Percentiles rank a stretch among this genome's conserved stretches.
phyloP scores from a whole-genome alignment of 2,888 invertebrate species.

The Marronus borbonicus region DNA sequence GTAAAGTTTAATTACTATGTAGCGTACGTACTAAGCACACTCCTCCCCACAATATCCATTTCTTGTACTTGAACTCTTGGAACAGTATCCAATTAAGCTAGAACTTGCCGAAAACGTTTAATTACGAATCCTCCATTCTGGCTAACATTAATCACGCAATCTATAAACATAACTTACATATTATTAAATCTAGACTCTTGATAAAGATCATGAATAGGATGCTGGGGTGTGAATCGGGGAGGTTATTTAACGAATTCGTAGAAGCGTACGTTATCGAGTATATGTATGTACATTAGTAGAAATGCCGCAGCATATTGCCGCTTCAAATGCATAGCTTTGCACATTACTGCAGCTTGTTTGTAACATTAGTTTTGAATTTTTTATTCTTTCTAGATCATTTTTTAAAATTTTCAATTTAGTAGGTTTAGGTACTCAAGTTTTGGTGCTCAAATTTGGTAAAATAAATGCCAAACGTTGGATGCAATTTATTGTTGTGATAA shows the following conservation, averaged over 20 bases:
- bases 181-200: slow-evolving; percentile 42
- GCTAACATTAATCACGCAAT: slow-evolving; percentile 43
- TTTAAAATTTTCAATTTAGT: too few relatives aligned
- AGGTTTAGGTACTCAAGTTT: too few relatives aligned
- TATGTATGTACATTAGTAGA: background rate
- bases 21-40: background rate
- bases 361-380: background rate
- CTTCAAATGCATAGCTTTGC: background rate
- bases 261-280: slow-evolving; percentile 17
- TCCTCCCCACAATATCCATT: slow-evolving; percentile 23
- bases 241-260: slow-evolving; percentile 17
- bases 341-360: background rate
- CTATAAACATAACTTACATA: slow-evolving; percentile 45
- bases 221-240: slow-evolving; percentile 25
- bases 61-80: slow-evolving; percentile 27
- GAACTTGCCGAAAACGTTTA: slow-evolving; percentile 40
- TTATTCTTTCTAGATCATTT: background rate
- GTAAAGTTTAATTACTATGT: slow-evolving; percentile 33
- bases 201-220: slow-evolving; percentile 39
- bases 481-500: too few relatives aligned
- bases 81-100: slow-evolving; percentile 22
- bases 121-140: slow-evolving; percentile 38
- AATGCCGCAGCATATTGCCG: background rate
- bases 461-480: too few relatives aligned
- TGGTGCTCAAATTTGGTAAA: too few relatives aligned